Evolutionary conservation across 2,888 invertebrate genomes (phyloP).

Genomic region (Agrotis segetum): DNA sequence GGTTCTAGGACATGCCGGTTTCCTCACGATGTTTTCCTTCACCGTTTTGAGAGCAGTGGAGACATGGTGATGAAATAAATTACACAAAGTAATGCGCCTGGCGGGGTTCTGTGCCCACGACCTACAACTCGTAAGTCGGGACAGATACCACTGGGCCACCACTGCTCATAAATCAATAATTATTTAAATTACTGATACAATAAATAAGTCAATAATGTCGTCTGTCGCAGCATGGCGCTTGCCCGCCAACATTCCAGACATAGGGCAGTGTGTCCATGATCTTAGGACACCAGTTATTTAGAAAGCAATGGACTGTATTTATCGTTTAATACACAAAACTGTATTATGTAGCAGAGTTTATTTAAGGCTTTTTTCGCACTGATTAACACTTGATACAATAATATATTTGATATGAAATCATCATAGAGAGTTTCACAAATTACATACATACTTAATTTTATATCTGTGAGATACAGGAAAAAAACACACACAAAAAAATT

Average conservation of each 20-base stretch:
- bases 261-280: conserved; percentile 40
- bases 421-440: neutral
- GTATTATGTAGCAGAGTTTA: neutral
- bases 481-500: too few species aligned
- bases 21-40: too few species aligned
- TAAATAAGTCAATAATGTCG: neutral
- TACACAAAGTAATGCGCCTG: too few species aligned
- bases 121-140: too few species aligned
- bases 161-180: neutral
- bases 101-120: too few species aligned
- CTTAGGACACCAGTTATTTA: conserved; percentile 22
- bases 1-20: too few species aligned
- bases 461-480: too few species aligned
- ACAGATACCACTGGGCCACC: too few species aligned
- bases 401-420: neutral
- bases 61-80: too few species aligned
- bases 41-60: too few species aligned
- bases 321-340: neutral
- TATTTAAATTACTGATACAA: neutral
- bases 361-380: neutral
- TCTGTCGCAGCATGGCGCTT: neutral
- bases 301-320: conserved; percentile 23
- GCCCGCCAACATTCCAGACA: conserved; percentile 18
- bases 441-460: too few species aligned
- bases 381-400: neutral